Base-by-base conservation (phyloP, 2,113 vertebrate genomes). In the Athene cunicularia region DNA sequence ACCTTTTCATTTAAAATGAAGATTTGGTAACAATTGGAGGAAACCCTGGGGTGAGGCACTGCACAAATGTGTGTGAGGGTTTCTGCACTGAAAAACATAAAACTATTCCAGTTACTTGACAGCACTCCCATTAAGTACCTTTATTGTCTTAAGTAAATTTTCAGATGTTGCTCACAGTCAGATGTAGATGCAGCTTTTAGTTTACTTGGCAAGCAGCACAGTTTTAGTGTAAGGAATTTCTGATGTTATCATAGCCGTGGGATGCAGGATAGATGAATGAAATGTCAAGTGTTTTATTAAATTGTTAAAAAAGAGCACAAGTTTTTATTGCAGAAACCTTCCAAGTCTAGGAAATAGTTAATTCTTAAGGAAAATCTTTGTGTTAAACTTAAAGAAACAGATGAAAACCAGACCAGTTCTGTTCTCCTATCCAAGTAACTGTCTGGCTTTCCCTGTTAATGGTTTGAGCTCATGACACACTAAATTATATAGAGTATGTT, bases 11-110 rank as follows among this genome's bases (percentile, higher is more conserved):
- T 96, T 93, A 39, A 93, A 94, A 80, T 88, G 77, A 92, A 94
- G 79, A 80, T 80, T 60, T 0, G 0, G 15, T 87, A 96, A 96
- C 95, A 96, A 95, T 94, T 93, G 93, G 70, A 96, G 96, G 97
- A 96, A 96, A 7, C 92, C 9, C 59, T 74, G 58, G 81, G 96
- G 85, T 95, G 92, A 97, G 90, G 96, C 92, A 83, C 41, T 39
- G 50, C 71, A 74, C 45, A 83, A 82, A 88, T 64, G 56, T 59
- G 41, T 88, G 58, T 91, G 91, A 80, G 37, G 47, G 59, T 86
- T 95, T 92, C 71, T 86, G 79, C 50, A 43, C 22, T 8, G 15
- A 23, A 88, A 94, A 79, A 30, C 23, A 45, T 66, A 26, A 83
- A 72, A 64, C 27, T 67, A 2, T 91, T 95, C 37, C 83, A 88